Conservation (phyloP, 37 sponge, comb jelly and placozoan genomes). For the Theonella swinhoei region DNA sequence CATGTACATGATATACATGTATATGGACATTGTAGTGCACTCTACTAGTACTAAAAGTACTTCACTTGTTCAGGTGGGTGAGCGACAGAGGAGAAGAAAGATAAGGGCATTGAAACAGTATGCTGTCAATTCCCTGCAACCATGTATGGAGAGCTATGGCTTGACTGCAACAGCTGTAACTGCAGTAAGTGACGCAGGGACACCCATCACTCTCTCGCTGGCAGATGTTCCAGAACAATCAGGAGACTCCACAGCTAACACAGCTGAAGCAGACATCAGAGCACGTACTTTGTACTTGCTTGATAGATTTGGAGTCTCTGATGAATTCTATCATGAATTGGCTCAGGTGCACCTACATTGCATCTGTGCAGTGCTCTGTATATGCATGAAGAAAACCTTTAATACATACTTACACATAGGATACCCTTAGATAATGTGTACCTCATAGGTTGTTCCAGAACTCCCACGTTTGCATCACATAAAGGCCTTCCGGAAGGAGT, state of each 20-base stretch:
- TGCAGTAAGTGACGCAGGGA: neutral
- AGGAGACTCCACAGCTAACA: no score
- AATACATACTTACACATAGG: no score
- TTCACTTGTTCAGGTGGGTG: neutral
- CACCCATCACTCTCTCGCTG: neutral
- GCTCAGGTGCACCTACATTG: neutral
- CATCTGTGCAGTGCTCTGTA: no score
- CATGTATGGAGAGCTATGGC: neutral
- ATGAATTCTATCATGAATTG: slow-evolving; percentile 1
- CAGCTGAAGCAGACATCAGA: no score
- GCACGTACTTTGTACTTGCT: slow-evolving; percentile 6
- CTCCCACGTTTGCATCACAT: neutral
- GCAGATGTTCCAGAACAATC: neutral
- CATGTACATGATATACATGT: neutral
- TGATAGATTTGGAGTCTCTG: slow-evolving; percentile 3
- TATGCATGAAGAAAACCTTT: no score
- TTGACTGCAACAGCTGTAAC: neutral
- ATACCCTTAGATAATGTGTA: no score
- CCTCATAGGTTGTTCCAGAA: neutral
- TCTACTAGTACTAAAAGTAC: no score
- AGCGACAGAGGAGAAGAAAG: neutral
- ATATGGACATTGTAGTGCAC: neutral
- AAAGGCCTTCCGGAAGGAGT: neutral
- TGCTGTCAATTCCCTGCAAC: neutral
- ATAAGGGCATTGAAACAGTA: neutral